These are phyloP conservation scores for Psylliodes chrysocephalus DNA, from an alignment of 2,888 invertebrate species.

Conservation along the genomic window DNA sequence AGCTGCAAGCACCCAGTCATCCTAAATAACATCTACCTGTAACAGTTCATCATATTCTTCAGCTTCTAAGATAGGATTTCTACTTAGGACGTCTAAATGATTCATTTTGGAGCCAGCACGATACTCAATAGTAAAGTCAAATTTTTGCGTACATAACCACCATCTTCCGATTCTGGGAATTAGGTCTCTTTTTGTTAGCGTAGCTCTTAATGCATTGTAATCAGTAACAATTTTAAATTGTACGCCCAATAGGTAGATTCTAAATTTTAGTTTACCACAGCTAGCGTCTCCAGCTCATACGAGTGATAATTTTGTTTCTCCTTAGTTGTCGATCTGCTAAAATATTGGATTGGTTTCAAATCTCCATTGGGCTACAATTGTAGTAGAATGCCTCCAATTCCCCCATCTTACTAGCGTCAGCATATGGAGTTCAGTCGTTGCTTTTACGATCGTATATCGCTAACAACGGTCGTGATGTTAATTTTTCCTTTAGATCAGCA, in stretches of 20 bases:
- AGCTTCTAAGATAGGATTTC: too few species aligned
- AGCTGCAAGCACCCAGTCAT: too few species aligned
- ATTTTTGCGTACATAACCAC: background rate
- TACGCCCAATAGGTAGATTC: background rate
- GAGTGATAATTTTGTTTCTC: conserved; percentile 50
- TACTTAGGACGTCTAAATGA: too few species aligned
- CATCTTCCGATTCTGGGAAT: too few species aligned
- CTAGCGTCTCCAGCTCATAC: conserved; percentile 57
- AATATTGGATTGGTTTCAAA: conserved; percentile 28
- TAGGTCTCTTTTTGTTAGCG: too few species aligned
- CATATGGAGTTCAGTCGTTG: conserved; percentile 45
- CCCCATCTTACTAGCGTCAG: conserved; percentile 41
- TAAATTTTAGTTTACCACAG: conserved; percentile 53
- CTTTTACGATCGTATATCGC: conserved; percentile 42
- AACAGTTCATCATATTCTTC: too few species aligned
- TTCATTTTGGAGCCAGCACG: too few species aligned
- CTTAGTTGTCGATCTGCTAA: conserved; percentile 30
- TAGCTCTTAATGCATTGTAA: background rate
- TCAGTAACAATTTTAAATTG: background rate
- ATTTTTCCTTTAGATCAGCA: conserved; percentile 9
- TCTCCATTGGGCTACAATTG: conserved; percentile 32
- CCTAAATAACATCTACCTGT: too few species aligned
- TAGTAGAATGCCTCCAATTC: conserved; percentile 36
- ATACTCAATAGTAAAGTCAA: background rate
- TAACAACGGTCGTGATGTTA: conserved; percentile 39